These are phyloP conservation scores for Platycheirus albimanus DNA, from an alignment of 2,888 invertebrate species.

Conservation along the genomic window DNA sequence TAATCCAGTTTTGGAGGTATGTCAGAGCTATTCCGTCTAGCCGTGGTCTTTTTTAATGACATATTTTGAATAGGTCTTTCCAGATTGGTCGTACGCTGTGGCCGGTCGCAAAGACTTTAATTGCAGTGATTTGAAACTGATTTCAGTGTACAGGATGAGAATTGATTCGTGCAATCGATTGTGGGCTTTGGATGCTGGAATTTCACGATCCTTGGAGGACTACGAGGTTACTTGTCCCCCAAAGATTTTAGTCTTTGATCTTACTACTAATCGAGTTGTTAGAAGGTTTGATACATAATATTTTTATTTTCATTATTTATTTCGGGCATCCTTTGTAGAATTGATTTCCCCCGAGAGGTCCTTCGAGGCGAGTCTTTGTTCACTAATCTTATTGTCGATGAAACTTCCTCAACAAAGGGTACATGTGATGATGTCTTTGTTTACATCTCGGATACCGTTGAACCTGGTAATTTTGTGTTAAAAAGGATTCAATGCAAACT, in stretches of 20 bases:
- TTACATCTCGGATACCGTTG: constrained; percentile 92
- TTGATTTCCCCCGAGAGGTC: constrained; percentile 89
- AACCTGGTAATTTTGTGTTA: constrained; percentile 86
- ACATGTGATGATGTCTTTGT: constrained; percentile 90
- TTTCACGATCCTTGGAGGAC: constrained; percentile 85
- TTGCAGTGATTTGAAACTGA: constrained; percentile 89
- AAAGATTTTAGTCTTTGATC: constrained; percentile 91
- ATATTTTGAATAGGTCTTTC: constrained; percentile 85
- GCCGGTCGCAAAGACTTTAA: constrained; percentile 88
- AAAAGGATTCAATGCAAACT: not conserved
- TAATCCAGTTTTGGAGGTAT: constrained; percentile 87
- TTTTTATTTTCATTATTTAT: not conserved
- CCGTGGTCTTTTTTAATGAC: not conserved
- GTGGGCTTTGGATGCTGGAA: constrained; percentile 91
- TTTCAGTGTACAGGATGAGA: constrained; percentile 90
- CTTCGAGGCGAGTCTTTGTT: constrained; percentile 89
- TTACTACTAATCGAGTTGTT: constrained; percentile 88
- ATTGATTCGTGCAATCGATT: constrained; percentile 91
- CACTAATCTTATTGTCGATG: constrained; percentile 91
- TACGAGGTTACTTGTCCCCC: constrained; percentile 88
- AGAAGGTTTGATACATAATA: constrained; percentile 77
- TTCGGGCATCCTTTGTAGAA: constrained; percentile 83
- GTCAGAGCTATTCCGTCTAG: constrained; percentile 6
- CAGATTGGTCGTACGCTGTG: constrained; percentile 90
- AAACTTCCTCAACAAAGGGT: constrained; percentile 85